Evolutionary conservation across 2,888 invertebrate genomes (phyloP), one percentile per base, ranked within the genome.

Genomic region (Hirtodrosophila histrioides): DNA sequence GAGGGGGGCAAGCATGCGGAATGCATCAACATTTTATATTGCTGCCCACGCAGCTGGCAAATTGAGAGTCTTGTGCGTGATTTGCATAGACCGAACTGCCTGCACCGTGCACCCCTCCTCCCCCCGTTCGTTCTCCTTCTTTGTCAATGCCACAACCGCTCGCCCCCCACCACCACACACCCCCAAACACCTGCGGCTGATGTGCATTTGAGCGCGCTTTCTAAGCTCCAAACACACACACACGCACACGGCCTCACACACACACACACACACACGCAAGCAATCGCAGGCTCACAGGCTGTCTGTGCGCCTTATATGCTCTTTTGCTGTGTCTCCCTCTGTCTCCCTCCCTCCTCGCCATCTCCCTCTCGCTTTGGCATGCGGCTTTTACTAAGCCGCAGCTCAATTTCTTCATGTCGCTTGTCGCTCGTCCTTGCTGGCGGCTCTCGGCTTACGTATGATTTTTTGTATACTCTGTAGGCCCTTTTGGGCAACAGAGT

Each of bases 351-450:
- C 43, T 40, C 29, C n/a, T 24, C 10, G 4, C 37, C 11, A 9
- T 7, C 1, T 5, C 31, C 3, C 27, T 43, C 27, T 39, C 53
- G 0, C 45, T 27, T 17, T 33, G 9, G 39, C 55, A 50, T 64
- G 68, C 64, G 61, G 76, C 75, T 75, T 75, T 70, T 60, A 71
- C 75, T 77, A 78, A 77, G 79, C 68, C 65, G 75, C 71, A 66
- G 71, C 79, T 77, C 76, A 75, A 68, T 75, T 78, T 78, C 75
- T 62, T 54, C 61, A 57, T 64, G 48, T 54, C 61, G 69, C 61
- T 58, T 64, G 49, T 54, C 61, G 69, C 51, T 62, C 62, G 76
- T 71, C 75, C 75, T 78, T 71, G 79, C 63, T 61, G 63, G 17
- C 39, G 45, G 48, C 50, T 39, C 57, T 78, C 62, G 54, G 75